phyloP scores from a whole-genome alignment of 2,888 invertebrate genomes.

The Oxytorus armatus region DNA sequence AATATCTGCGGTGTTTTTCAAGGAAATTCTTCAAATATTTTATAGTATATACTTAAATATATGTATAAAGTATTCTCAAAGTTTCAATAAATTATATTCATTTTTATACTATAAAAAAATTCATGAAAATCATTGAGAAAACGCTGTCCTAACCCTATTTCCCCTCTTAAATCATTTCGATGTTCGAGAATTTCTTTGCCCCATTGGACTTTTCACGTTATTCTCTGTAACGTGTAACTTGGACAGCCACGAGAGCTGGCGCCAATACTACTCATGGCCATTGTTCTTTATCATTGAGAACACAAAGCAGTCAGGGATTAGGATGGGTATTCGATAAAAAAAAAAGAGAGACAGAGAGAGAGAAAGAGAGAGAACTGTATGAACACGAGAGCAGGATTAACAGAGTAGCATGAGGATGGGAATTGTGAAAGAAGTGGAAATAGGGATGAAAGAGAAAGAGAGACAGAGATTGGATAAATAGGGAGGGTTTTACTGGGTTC shows the following conservation, averaged over 20 bases:
- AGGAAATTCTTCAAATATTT: too few relatives aligned
- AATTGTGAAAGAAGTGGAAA: constrained; percentile 23
- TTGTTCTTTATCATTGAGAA: constrained; percentile 65
- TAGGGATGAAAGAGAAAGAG: not conserved
- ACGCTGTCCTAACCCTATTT: too few relatives aligned
- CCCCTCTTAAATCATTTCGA: constrained; percentile 60
- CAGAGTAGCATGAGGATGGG: not conserved
- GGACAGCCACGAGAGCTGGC: constrained; percentile 57
- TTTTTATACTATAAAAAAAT: too few relatives aligned
- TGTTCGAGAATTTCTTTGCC: constrained; percentile 21
- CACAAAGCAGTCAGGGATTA: constrained; percentile 56
- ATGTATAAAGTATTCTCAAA: too few relatives aligned
- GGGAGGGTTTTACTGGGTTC: constrained; percentile 18
- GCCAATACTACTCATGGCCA: constrained; percentile 68
- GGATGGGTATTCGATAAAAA: constrained; percentile 42
- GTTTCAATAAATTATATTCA: too few relatives aligned
- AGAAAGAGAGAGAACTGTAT: too few relatives aligned
- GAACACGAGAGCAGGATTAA: constrained; percentile 25
- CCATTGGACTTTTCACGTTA: too few relatives aligned
- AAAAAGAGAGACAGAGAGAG: constrained; percentile 7
- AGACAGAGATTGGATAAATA: not conserved
- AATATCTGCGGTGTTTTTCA: too few relatives aligned
- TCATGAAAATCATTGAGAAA: too few relatives aligned
- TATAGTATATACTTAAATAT: too few relatives aligned
- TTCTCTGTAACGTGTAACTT: too few relatives aligned